phyloP scores from a whole-genome alignment of 53 echinoderm and acorn worm species.

The Paracentrotus lividus region DNA sequence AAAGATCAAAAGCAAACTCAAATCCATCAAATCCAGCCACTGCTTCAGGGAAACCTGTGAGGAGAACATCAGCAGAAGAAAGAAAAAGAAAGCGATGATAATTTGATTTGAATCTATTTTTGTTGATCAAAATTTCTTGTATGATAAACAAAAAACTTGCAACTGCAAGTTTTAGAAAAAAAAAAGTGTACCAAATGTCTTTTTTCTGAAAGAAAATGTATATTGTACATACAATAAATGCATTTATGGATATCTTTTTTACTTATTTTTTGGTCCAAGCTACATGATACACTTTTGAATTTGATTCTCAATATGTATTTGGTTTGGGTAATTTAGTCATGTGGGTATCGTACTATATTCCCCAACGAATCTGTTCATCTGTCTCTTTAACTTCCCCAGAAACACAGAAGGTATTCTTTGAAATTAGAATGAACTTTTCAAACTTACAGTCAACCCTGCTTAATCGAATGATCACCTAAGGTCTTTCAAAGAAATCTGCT shows the following conservation, averaged over 20 bases:
- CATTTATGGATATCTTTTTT: background rate
- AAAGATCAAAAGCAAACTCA: slow-evolving; percentile 1
- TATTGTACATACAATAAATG: background rate
- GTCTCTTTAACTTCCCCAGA: background rate
- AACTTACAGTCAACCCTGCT: too few species aligned
- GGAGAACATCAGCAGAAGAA: slow-evolving; percentile 48
- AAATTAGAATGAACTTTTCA: background rate
- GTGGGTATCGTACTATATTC: background rate
- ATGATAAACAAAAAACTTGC: too few species aligned
- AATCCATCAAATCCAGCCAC: slow-evolving; percentile 33
- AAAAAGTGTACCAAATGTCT: background rate
- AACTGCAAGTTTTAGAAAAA: background rate
- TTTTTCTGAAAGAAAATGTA: background rate
- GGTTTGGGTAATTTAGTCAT: background rate
- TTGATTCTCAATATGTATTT: background rate
- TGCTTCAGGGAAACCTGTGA: background rate
- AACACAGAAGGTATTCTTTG: background rate
- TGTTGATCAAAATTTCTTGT: too few species aligned
- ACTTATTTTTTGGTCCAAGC: background rate
- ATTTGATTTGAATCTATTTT: background rate
- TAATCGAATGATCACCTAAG: too few species aligned
- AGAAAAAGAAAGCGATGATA: slow-evolving; percentile 50
- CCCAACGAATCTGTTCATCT: background rate
- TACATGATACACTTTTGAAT: background rate
- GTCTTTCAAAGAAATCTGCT: too few species aligned